Base-by-base conservation (phyloP, 2,888 invertebrate genomes). In the Glaucopsyche alexis region DNA sequence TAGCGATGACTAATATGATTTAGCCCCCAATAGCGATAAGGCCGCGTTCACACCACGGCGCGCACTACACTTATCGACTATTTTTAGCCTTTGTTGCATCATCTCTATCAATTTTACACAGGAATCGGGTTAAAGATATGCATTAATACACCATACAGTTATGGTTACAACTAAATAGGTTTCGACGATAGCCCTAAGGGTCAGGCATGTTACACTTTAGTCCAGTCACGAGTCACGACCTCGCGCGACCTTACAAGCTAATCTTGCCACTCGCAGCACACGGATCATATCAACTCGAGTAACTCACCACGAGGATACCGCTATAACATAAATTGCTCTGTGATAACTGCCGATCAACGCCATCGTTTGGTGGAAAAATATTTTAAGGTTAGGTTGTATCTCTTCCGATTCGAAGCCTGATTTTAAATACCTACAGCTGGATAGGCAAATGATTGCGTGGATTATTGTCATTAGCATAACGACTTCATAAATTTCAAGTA, bases 1-100 rank as follows among this genome's bases (percentile, higher is more conserved):
- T 73, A 73, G 73, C 73, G 72, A 67, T 76, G 75, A 77, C 75
- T 74, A 76, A 77, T 76, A 77, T 73, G 40, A 72, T 72, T 67
- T 72, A 42, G 72, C 66, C 66, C 67, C 72, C 72, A 72, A 72
- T 72, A 72, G 19, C 19, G 52, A 14, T 72, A 66, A 66, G 50
- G 72, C 66, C 7, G 72, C 9, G 19, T 50, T 38, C 8, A 67
- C 72, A 72, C 72, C 60, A 42, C 52, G 19, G 16, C 55, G 55
- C 55, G 55, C 55, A 19, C 52, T 52, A 52, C 6, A 6, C 7
- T 55, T 55, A 19, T 55, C 5, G 11, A 11, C 55, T 16, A 52
- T 16, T 52, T 52, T n/a, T 16, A 16, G 14, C 67, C 42, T 13
- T 1, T 65, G 11, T 29, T 65, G 29, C 40, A 2, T 66, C 9